A percentile compares a stretch with the other conserved stretches of the same genome.
Conservation (phyloP, 2,113 vertebrate genomes). For the Bolborhynchus lineola region DNA sequence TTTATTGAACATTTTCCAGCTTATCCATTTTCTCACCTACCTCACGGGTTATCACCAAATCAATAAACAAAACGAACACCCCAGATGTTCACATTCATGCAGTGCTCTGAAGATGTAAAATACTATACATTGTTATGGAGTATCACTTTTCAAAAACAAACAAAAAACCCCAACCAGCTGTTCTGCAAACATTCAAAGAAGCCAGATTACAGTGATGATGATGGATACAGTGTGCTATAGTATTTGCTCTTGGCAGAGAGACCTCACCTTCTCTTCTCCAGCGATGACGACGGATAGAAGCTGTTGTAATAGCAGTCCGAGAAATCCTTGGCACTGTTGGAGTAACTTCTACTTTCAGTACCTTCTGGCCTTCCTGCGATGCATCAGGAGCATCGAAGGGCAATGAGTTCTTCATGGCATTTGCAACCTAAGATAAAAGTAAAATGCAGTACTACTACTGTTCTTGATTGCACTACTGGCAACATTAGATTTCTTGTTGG, state of each 20-base stretch:
- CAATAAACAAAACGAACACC: conserved; percentile 15
- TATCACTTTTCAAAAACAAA: conserved; percentile 23
- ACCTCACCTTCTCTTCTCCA: conserved; percentile 95
- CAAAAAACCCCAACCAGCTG: not conserved
- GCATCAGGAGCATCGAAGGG: conserved; percentile 89
- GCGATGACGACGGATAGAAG: conserved; percentile 95
- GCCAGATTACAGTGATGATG: conserved; percentile 27
- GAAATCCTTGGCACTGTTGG: conserved; percentile 94
- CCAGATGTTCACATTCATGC: conserved; percentile 12
- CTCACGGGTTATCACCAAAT: not conserved
- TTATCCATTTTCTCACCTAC: not conserved
- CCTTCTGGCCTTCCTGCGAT: conserved; percentile 86
- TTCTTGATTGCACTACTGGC: not conserved
- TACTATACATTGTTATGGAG: not conserved
- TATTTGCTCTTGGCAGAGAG: not conserved
- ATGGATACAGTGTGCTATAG: not conserved
- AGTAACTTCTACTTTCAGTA: conserved; percentile 95
- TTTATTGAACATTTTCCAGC: not conserved
- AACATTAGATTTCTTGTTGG: not conserved
- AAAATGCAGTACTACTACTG: not conserved
- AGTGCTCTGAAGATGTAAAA: conserved; percentile 34
- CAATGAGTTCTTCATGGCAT: conserved; percentile 95
- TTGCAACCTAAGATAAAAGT: conserved; percentile 84
- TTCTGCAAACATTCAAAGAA: conserved; percentile 38
- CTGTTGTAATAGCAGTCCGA: conserved; percentile 93